Evolutionary conservation across 2,797 vertebrate genomes (phyloP).

Genomic region (Nyctalus aviator): DNA sequence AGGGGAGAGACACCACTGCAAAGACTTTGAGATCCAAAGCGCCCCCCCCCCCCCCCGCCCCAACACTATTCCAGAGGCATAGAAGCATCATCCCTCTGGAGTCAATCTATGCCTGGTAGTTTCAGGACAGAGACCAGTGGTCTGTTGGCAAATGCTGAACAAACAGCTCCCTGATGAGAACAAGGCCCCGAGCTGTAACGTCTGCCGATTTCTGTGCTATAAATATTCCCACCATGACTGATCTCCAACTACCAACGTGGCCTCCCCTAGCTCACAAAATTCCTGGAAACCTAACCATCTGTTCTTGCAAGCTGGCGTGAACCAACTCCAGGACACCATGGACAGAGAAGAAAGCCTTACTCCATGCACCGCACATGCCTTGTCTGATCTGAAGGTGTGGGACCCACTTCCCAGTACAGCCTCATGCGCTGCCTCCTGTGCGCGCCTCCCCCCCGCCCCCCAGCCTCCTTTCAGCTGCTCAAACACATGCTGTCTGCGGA

Average conservation of each 20-base stretch:
- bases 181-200: not conserved
- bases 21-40: not conserved
- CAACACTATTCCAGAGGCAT: not conserved
- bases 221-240: not conserved
- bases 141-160: not conserved
- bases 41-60: accelerated
- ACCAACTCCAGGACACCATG: not conserved
- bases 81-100: not conserved
- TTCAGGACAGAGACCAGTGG: not conserved
- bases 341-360: not conserved
- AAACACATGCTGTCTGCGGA: not conserved
- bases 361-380: not conserved
- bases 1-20: not conserved
- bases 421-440: not conserved
- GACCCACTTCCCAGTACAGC: not conserved
- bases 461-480: not conserved
- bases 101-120: not conserved
- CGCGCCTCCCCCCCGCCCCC: no score
- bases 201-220: constrained; percentile 30
- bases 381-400: not conserved
- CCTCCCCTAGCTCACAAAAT: not conserved
- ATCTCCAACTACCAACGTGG: not conserved
- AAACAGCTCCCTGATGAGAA: not conserved
- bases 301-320: not conserved
- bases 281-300: constrained; percentile 25